Evolutionary conservation across 2,888 invertebrate species (phyloP).

Genomic region (Philhelius pedissequus): DNA sequence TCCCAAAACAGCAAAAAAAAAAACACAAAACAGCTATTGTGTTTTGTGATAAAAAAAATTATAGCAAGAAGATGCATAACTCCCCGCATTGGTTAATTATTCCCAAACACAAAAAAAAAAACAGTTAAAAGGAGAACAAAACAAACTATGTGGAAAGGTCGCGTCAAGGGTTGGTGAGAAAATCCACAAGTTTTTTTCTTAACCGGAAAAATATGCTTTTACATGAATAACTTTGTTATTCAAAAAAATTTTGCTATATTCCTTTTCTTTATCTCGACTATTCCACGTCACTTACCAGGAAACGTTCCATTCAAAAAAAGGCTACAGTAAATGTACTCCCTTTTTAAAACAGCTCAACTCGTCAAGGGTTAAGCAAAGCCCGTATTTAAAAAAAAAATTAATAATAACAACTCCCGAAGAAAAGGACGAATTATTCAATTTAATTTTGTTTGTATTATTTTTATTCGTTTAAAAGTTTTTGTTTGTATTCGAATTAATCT

Average conservation of each 20-base stretch:
- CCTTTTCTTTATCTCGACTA: slow-evolving; percentile 38
- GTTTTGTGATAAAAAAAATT: not conserved
- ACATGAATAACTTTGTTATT: slow-evolving; percentile 6
- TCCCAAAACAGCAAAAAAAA: not conserved
- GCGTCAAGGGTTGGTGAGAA: not conserved
- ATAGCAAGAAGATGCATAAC: not conserved
- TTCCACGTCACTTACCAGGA: slow-evolving; percentile 44
- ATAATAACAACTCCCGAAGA: not conserved
- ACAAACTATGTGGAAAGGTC: not conserved
- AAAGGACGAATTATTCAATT: slow-evolving; percentile 28
- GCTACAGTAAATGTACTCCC: not conserved
- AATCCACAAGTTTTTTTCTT: not conserved
- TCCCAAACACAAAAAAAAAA: not conserved
- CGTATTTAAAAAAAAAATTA: not conserved
- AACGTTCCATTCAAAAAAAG: not conserved
- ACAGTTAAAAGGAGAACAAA: not conserved
- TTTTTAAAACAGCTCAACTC: slow-evolving; percentile 1
- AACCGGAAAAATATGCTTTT: slow-evolving; percentile 9
- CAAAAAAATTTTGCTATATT: not conserved
- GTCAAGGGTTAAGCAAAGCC: slow-evolving; percentile 5
- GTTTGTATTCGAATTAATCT: not conserved
- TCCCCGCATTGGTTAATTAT: not conserved
- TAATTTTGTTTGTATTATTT: not conserved
- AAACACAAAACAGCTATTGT: not conserved
- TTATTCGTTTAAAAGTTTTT: not conserved